phyloP scores from a whole-genome alignment of 2,888 invertebrate genomes.

The Drosophila colorata region DNA sequence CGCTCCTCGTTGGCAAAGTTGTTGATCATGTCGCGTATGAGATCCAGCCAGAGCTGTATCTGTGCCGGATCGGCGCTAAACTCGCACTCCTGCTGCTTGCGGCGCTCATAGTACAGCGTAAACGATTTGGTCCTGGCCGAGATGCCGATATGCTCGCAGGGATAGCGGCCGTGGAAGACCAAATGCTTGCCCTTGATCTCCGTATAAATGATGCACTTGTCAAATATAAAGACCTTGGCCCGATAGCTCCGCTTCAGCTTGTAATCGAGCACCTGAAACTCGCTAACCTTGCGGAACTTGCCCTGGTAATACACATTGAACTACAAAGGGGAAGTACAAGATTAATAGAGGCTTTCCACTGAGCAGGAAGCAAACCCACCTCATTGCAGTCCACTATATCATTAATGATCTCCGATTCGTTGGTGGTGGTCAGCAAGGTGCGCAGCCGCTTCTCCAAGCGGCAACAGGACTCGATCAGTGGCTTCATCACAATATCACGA shows the following conservation, averaged over 20 bases:
- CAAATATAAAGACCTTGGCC: constrained; percentile 84
- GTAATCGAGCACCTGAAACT: constrained; percentile 82
- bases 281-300: constrained; percentile 84
- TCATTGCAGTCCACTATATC: constrained; percentile 84
- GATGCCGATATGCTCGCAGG: constrained; percentile 84
- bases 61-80: constrained; percentile 78
- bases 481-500: constrained; percentile 83
- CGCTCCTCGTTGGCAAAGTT: constrained; percentile 82
- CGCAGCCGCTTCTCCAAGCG: constrained; percentile 84
- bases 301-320: constrained; percentile 85
- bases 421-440: constrained; percentile 82
- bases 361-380: constrained; percentile 47
- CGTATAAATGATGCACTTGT: constrained; percentile 84
- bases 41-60: constrained; percentile 81
- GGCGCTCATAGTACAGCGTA: constrained; percentile 83
- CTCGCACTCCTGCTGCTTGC: constrained; percentile 84
- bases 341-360: neutral
- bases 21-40: constrained; percentile 83
- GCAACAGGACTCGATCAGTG: constrained; percentile 84
- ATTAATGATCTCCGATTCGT: constrained; percentile 85
- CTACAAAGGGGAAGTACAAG: constrained; percentile 53
- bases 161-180: constrained; percentile 84
- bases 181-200: constrained; percentile 84
- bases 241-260: constrained; percentile 81
- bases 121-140: constrained; percentile 80